A percentile compares a stretch with the other conserved stretches of the same genome.
phyloP scores from a whole-genome alignment of 1,140 invertebrate species.

The Ips nitidus region DNA sequence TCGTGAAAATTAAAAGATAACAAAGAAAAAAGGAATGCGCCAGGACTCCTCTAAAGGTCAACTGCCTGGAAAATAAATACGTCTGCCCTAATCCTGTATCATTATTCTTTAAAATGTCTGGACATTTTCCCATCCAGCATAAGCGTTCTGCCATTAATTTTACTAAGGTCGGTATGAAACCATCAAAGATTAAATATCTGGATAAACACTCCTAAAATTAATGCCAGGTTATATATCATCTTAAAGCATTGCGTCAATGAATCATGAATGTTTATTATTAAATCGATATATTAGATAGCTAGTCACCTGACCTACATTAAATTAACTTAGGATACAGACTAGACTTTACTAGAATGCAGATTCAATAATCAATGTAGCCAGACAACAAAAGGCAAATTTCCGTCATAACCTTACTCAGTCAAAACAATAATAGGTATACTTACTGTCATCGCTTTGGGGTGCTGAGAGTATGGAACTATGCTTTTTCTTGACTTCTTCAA shows the following conservation, averaged over 20 bases:
- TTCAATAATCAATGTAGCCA: too few species aligned
- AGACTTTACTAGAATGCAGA: too few species aligned
- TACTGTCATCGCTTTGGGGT: slow-evolving; percentile 98
- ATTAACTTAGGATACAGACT: too few species aligned
- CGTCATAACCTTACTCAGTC: too few species aligned
- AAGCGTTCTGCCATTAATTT: slow-evolving; percentile 2
- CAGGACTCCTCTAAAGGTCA: too few species aligned
- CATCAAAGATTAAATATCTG: not conserved
- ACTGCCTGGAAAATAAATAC: too few species aligned
- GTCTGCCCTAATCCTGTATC: not conserved
- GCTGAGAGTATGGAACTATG: slow-evolving; percentile 98
- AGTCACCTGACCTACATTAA: too few species aligned
- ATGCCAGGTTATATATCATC: slow-evolving; percentile 9
- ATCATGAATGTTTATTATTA: not conserved
- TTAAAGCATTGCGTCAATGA: not conserved
- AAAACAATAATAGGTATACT: slow-evolving; percentile 54
- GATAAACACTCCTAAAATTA: slow-evolving; percentile 9
- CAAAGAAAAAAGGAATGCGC: too few species aligned
- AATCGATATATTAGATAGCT: not conserved
- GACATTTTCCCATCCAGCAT: not conserved
- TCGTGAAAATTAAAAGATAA: too few species aligned
- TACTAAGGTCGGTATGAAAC: slow-evolving; percentile 5
- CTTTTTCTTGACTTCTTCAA: slow-evolving; percentile 99
- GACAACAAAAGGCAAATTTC: too few species aligned
- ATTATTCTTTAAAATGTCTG: slow-evolving; percentile 5